These are phyloP conservation scores for Drosophila sp. DNA, from an alignment of 1,140 invertebrate genomes.

Conservation along the genomic window DNA sequence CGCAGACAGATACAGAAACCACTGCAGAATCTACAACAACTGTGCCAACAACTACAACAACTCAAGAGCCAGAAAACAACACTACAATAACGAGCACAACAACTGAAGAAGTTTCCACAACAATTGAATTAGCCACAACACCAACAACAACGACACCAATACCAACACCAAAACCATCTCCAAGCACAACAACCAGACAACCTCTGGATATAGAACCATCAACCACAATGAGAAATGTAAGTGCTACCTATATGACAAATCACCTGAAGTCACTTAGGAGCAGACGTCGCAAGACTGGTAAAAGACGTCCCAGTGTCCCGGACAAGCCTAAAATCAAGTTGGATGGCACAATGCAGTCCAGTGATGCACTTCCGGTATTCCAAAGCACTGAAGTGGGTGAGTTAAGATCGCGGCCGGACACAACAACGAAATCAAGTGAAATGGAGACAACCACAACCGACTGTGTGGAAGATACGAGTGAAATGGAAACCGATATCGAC, in stretches of 20 bases:
- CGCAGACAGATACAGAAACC: not conserved
- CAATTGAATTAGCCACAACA: not conserved
- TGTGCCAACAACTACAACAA: not conserved
- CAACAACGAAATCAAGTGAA: not conserved
- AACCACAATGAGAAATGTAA: constrained; percentile 15
- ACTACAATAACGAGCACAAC: not conserved
- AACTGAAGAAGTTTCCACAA: constrained; percentile 3
- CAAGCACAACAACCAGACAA: not conserved
- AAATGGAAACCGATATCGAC: constrained; percentile 29
- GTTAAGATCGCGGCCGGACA: constrained; percentile 40
- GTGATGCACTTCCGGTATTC: constrained; percentile 57
- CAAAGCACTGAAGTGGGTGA: constrained; percentile 31
- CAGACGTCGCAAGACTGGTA: constrained; percentile 11
- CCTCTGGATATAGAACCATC: constrained; percentile 4
- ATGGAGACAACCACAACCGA: constrained; percentile 31
- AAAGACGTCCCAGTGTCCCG: constrained; percentile 38
- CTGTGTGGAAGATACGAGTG: constrained; percentile 37
- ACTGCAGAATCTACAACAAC: constrained; percentile 3
- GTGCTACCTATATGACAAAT: not conserved
- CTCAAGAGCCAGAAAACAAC: not conserved
- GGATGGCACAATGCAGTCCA: constrained; percentile 58
- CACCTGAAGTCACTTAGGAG: constrained; percentile 1
- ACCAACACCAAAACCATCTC: constrained; percentile 10
- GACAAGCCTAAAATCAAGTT: constrained; percentile 59
- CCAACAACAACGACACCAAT: not conserved